Evolutionary conservation across 2,888 invertebrate genomes (phyloP).

Genomic region (Cheilosia urbana): DNA sequence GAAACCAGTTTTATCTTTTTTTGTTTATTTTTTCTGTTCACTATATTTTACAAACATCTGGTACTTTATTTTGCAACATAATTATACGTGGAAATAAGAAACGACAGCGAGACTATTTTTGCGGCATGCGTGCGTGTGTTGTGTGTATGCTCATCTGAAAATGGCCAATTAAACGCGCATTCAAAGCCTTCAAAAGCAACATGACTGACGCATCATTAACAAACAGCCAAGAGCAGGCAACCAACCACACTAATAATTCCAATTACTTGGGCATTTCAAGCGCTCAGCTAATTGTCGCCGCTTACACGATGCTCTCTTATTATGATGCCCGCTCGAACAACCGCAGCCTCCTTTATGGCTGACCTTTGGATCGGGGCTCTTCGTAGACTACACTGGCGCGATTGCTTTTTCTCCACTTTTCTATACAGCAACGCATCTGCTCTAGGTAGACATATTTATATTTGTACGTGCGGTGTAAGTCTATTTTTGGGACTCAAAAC

Average conservation of each 20-base stretch:
- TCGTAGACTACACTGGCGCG: constrained; percentile 12
- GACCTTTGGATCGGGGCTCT: constrained; percentile 72
- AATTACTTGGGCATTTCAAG: constrained; percentile 70
- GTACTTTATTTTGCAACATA: constrained; percentile 7
- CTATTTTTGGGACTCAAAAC: constrained; percentile 71
- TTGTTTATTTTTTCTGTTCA: constrained; percentile 4
- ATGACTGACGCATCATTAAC: constrained; percentile 68
- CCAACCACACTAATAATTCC: constrained; percentile 67
- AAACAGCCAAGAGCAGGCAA: constrained; percentile 53
- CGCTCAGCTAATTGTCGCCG: constrained; percentile 67
- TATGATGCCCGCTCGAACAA: constrained; percentile 22
- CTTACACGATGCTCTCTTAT: constrained; percentile 33
- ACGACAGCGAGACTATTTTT: constrained; percentile 12
- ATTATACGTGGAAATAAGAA: constrained; percentile 20
- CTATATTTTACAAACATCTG: constrained; percentile 4
- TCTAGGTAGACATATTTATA: background rate
- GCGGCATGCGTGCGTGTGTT: background rate
- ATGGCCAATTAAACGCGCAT: constrained; percentile 69
- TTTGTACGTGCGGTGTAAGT: constrained; percentile 55
- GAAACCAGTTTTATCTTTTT: constrained; percentile 46
- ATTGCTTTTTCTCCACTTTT: constrained; percentile 48
- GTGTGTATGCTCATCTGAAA: constrained; percentile 46
- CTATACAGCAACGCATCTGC: constrained; percentile 51
- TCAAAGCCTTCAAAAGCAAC: constrained; percentile 63
- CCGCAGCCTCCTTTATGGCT: constrained; percentile 39